Percentiles rank a stretch among this genome's conserved stretches.
Evolutionary conservation across 2,888 invertebrate genomes (phyloP).

Genomic region (Hirtodrosophila alboralis): DNA sequence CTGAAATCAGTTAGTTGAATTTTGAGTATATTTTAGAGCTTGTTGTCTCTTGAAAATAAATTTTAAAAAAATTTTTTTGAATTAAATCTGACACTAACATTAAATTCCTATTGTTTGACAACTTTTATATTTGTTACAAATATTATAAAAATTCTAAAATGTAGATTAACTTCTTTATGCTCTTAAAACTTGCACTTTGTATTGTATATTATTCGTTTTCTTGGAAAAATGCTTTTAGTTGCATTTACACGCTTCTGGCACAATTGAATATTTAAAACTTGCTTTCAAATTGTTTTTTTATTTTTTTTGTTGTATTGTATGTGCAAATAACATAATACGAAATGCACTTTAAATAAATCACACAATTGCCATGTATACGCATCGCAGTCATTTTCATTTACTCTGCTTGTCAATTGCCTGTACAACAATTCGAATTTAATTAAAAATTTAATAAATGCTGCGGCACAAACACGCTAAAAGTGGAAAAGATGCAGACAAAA

Average conservation of each 20-base stretch:
- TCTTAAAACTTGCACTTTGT: conserved; percentile 9
- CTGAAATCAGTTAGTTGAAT: too few species aligned
- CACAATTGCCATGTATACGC: conserved; percentile 9
- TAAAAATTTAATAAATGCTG: conserved; percentile 65
- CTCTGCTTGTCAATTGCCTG: conserved; percentile 52
- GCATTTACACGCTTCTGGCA: neutral
- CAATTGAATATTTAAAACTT: conserved; percentile 19
- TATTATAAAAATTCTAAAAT: too few species aligned
- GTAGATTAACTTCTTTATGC: too few species aligned
- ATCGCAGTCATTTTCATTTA: conserved; percentile 8
- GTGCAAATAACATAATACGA: conserved; percentile 1
- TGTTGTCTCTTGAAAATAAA: too few species aligned
- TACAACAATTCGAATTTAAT: conserved; percentile 51
- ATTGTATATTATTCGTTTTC: neutral
- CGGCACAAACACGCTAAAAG: conserved; percentile 16
- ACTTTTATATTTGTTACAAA: too few species aligned
- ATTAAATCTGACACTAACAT: too few species aligned
- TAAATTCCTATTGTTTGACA: too few species aligned
- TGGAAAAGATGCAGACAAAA: conserved; percentile 4
- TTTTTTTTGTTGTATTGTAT: neutral
- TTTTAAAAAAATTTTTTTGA: too few species aligned
- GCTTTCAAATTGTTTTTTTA: neutral
- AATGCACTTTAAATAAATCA: conserved; percentile 23
- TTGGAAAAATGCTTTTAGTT: conserved; percentile 2
- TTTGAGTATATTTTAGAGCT: too few species aligned